These are phyloP conservation scores for Drosophila truncata DNA, from an alignment of 1,140 invertebrate species.

Conservation along the genomic window DNA sequence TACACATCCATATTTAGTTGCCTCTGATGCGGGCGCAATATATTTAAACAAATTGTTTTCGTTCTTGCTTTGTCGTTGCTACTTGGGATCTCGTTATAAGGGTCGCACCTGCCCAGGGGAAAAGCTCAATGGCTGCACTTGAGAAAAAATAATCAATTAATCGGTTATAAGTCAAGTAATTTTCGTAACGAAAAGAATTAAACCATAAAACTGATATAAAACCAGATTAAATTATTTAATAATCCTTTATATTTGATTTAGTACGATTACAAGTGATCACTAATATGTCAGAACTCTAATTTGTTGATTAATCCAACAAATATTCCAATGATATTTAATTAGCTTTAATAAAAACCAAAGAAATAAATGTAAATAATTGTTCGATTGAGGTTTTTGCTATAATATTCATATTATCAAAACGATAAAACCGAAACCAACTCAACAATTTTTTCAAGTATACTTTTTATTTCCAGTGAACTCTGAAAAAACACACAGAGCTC, in stretches of 20 bases:
- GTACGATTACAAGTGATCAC: too few species aligned
- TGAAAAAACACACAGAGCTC: conserved; percentile 15
- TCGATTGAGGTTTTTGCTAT: not conserved
- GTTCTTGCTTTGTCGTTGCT: conserved; percentile 28
- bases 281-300: not conserved
- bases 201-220: too few species aligned
- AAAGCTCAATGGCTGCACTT: conserved; percentile 10
- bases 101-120: conserved; percentile 68
- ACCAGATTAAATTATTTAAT: too few species aligned
- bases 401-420: not conserved
- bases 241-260: too few species aligned
- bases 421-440: not conserved
- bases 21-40: conserved; percentile 70
- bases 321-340: not conserved
- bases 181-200: not conserved
- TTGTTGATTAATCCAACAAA: not conserved
- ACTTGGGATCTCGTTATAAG: conserved; percentile 63
- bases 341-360: not conserved
- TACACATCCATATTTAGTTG: conserved; percentile 56
- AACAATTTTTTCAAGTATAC: not conserved
- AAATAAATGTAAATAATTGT: not conserved
- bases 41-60: conserved; percentile 78
- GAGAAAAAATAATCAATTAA: not conserved
- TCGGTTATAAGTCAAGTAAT: not conserved
- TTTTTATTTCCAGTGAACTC: conserved; percentile 11